phyloP scores from a whole-genome alignment of 1,140 invertebrate genomes.

The Magallana gigas region DNA sequence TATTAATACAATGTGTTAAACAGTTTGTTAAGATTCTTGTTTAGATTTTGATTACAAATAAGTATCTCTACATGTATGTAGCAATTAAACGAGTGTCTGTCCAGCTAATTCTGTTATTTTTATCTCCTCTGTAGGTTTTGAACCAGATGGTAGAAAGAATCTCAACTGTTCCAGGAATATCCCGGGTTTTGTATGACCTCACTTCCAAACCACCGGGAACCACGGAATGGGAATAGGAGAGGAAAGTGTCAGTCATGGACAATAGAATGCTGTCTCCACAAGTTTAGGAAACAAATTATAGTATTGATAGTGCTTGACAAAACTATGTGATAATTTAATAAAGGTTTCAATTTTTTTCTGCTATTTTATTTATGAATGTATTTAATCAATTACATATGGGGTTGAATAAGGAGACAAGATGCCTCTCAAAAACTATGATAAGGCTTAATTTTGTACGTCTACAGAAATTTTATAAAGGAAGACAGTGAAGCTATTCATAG shows the following conservation, averaged over 20 bases:
- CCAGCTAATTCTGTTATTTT: too few species aligned
- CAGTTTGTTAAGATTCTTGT: too few species aligned
- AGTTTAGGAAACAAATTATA: neutral
- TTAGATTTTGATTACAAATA: too few species aligned
- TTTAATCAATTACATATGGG: too few species aligned
- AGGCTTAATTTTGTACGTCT: too few species aligned
- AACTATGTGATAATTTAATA: neutral
- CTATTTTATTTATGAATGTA: neutral
- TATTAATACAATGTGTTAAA: too few species aligned
- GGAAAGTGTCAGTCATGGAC: neutral
- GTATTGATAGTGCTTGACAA: neutral
- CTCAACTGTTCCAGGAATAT: conserved; percentile 91
- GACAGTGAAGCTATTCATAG: too few species aligned
- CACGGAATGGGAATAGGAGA: conserved; percentile 97
- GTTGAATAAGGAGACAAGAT: too few species aligned
- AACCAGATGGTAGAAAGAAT: conserved; percentile 94
- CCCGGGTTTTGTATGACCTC: conserved; percentile 97
- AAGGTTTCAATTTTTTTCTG: neutral
- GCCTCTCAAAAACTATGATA: too few species aligned
- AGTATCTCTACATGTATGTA: too few species aligned
- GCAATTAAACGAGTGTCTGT: too few species aligned
- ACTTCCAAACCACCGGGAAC: conserved; percentile 99
- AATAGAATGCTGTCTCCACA: neutral
- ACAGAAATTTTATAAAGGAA: too few species aligned
- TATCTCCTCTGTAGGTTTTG: conserved; percentile 85